These are phyloP conservation scores for Anolis carolinensis DNA, from an alignment of 2,113 vertebrate species.

Conservation along the genomic window DNA sequence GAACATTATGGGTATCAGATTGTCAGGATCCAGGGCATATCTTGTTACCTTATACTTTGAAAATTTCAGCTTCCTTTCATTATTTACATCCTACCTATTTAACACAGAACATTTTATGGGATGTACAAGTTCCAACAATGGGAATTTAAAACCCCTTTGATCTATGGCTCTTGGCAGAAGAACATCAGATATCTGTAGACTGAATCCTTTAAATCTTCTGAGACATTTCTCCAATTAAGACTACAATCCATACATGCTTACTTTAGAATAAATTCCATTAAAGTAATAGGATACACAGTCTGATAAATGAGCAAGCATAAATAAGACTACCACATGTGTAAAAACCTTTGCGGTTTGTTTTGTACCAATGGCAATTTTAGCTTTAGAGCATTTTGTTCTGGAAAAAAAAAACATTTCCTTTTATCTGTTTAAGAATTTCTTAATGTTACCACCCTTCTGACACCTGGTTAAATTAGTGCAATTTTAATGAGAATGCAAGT, in stretches of 20 bases:
- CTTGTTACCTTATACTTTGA: not conserved
- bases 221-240: slow-evolving; percentile 5
- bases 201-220: not conserved
- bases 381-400: slow-evolving; percentile 10
- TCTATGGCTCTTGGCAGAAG: not conserved
- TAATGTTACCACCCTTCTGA: slow-evolving; percentile 32
- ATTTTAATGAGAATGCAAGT: slow-evolving; percentile 14
- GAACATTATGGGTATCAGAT: not conserved
- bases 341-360: not conserved
- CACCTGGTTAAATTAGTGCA: slow-evolving; percentile 32
- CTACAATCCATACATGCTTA: not conserved
- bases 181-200: not conserved
- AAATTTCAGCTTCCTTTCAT: not conserved
- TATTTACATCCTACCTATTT: slow-evolving; percentile 18
- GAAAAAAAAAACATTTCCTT: not conserved
- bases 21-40: not conserved
- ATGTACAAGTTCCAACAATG: not conserved
- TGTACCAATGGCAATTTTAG: slow-evolving; percentile 18
- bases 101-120: not conserved
- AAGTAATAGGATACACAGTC: not conserved
- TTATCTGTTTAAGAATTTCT: slow-evolving; percentile 21
- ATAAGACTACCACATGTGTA: not conserved
- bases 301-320: no score
- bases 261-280: not conserved
- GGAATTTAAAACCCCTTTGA: not conserved